Evolutionary conservation across 1,140 invertebrate species (phyloP).

Genomic region (Ladona fulva): DNA sequence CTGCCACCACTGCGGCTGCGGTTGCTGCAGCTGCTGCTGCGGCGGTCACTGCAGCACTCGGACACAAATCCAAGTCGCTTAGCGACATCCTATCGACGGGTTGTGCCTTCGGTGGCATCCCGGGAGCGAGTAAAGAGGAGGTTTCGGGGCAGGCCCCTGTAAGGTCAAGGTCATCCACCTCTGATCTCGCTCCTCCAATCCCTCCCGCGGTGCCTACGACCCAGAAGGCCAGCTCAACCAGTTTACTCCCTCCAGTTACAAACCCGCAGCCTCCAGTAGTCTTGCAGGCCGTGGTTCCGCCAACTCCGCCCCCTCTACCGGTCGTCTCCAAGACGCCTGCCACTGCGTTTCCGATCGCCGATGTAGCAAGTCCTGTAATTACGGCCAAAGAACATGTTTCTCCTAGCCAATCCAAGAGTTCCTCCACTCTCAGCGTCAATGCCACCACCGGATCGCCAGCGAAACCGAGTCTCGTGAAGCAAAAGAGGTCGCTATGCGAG

Average conservation of each 20-base stretch:
- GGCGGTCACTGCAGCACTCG: constrained; percentile 31
- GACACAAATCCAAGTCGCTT: constrained; percentile 58
- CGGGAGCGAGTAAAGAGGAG: neutral
- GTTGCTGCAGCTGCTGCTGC: constrained; percentile 35
- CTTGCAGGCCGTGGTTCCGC: neutral
- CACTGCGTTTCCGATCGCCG: neutral
- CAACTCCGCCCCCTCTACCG: neutral
- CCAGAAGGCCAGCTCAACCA: neutral
- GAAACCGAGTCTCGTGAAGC: constrained; percentile 64
- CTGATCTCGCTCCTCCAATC: constrained; percentile 22
- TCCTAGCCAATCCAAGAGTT: neutral
- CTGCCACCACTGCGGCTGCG: constrained; percentile 29
- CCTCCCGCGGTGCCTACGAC: neutral
- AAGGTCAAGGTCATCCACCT: constrained; percentile 27
- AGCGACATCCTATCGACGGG: constrained; percentile 64
- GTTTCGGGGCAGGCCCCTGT: neutral
- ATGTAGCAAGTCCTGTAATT: neutral
- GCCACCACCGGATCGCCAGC: constrained; percentile 23
- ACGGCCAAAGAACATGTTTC: neutral
- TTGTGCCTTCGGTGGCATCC: neutral
- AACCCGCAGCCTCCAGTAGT: constrained; percentile 23
- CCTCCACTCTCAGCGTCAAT: constrained; percentile 14
- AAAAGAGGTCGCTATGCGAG: constrained; percentile 66
- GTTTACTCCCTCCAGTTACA: neutral
- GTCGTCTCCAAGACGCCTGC: neutral